Evolutionary conservation across 92 coral and sea anemone genomes (phyloP), one percentile per base, ranked within the genome.

Genomic region (Phenganax stokvisi): DNA sequence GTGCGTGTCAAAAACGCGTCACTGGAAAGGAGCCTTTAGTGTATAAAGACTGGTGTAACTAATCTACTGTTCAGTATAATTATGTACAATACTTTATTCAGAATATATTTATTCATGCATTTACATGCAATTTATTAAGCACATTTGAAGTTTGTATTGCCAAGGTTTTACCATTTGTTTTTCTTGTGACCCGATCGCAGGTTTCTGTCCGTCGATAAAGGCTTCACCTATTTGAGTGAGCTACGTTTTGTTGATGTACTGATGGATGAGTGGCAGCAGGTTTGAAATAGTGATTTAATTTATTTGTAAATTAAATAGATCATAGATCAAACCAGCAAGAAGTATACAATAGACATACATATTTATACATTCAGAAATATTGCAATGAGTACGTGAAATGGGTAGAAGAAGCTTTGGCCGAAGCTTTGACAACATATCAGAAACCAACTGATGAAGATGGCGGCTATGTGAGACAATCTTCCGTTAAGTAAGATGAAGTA

Each of bases 331-430:
- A 37, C 5, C 2, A 37, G 47, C 47, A 37, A 37, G 47, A 37
- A 37, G 28, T 44, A 52, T 52, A 12, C 59, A 59, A 59, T 59
- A 6, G 16, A n/a, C 0, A 13, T 59, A 59, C 60, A 61, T 15
- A 20, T 3, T 62, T 15, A 62, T 62, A 28, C 68, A 62, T 74
- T 31, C 69, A 93, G 97, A 90, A 86, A 31, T 92, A 91, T 57
- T 85, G 87, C 55, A 30, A 67, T 37, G 90, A 86, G 57, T 96
- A 96, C 37, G 99, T 96, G 27, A 89, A 92, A 59, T 96, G 99
- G 99, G 92, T 92, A n/a, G 99, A 96, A 67, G 97, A 96, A 60
- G 51, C 86, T 64, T 76, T 96, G 65, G 99, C 99, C 16, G 97
- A 96, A 71, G 89, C 99, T 0, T 83, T 96, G 54, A 96, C 99